Evolutionary conservation across 2,113 vertebrate species (phyloP).

Genomic region (Hypocryptadius cinnamomeus): DNA sequence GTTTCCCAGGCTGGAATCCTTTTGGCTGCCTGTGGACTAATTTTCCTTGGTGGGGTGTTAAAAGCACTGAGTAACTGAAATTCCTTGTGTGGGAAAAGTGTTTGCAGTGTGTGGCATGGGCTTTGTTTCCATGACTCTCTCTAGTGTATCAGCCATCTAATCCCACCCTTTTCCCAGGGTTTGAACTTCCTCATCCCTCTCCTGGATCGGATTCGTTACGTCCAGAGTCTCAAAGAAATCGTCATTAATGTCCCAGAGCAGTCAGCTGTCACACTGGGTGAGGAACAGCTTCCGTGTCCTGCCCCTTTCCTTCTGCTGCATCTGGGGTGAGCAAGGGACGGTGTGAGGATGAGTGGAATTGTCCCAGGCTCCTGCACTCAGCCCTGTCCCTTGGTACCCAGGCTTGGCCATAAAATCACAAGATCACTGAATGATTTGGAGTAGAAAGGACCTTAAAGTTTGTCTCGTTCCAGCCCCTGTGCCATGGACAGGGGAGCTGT

Average conservation of each 20-base stretch:
- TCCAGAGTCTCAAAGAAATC: slow-evolving; percentile 97
- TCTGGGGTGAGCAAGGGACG: not conserved
- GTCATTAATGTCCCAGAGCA: slow-evolving; percentile 97
- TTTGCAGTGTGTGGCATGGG: fast-evolving
- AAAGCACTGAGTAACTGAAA: not conserved
- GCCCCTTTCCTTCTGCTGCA: not conserved
- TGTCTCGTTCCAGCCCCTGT: fast-evolving
- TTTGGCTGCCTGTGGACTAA: not conserved
- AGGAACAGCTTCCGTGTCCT: not conserved
- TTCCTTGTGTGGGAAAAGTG: fast-evolving
- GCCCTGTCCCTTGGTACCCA: not conserved
- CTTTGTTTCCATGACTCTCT: not conserved
- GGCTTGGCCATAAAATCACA: not conserved
- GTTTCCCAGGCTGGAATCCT: not conserved
- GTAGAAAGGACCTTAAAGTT: not conserved
- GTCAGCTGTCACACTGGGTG: slow-evolving; percentile 89
- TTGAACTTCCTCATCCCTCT: slow-evolving; percentile 93
- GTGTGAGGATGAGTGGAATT: not conserved
- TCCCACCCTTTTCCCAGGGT: slow-evolving; percentile 70
- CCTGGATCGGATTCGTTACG: slow-evolving; percentile 87
- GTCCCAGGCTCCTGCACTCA: not conserved
- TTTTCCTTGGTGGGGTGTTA: not conserved
- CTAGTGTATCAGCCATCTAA: not conserved
- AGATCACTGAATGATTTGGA: not conserved
- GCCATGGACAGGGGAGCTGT: fast-evolving